phyloP scores from a whole-genome alignment of 1,140 invertebrate species.

The Pogonus chalceus region DNA sequence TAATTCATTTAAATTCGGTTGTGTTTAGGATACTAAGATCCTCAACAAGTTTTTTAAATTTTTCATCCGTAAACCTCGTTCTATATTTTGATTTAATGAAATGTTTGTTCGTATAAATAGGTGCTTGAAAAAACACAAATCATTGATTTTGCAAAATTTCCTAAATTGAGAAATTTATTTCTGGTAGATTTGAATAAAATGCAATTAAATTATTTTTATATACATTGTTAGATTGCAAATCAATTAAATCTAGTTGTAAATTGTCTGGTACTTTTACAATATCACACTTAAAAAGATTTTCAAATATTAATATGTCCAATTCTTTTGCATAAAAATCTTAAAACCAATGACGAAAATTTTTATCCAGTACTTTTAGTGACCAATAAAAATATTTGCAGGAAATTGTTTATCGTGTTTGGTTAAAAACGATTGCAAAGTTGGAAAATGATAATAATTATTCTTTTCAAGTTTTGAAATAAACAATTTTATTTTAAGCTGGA shows the following conservation, averaged over 20 bases:
- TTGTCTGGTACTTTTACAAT: conserved; percentile 7
- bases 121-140: conserved; percentile 18
- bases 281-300: conserved; percentile 8
- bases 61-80: conserved; percentile 16
- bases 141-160: conserved; percentile 13
- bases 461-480: too few species aligned
- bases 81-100: too few species aligned
- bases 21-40: conserved; percentile 14
- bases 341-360: conserved; percentile 9
- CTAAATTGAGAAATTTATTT: conserved; percentile 13
- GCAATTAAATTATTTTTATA: too few species aligned
- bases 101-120: conserved; percentile 19
- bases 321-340: conserved; percentile 8
- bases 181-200: too few species aligned
- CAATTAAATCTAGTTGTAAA: conserved; percentile 9
- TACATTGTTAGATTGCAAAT: conserved; percentile 8
- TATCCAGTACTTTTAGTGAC: too few species aligned
- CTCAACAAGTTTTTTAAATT: conserved; percentile 15
- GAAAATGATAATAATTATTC: too few species aligned
- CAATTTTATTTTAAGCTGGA: too few species aligned
- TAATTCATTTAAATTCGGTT: conserved; percentile 12
- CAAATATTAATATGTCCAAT: conserved; percentile 8
- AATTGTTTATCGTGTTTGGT: too few species aligned
- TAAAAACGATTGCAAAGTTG: too few species aligned
- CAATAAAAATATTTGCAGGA: too few species aligned